A percentile compares a stretch with the other conserved stretches of the same genome.
These are phyloP conservation scores for Aphrocallistes beatrix DNA, from an alignment of 37 sponge, comb jelly and placozoan genomes.

Conservation along the genomic window DNA sequence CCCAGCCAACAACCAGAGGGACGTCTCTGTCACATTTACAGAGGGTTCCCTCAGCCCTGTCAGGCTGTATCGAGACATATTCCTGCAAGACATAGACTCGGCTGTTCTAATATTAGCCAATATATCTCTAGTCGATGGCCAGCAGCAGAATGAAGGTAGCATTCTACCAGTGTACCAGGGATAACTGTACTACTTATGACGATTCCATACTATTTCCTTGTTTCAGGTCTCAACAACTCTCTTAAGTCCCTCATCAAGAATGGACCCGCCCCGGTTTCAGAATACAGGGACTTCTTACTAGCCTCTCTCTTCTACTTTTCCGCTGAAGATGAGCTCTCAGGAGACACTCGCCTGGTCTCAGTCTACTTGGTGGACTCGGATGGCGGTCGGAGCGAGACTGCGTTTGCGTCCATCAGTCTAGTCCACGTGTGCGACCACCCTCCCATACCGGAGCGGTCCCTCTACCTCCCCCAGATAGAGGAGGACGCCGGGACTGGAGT, in stretches of 20 bases:
- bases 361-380: neutral
- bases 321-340: neutral
- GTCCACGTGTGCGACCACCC: conserved; percentile 9
- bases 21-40: neutral
- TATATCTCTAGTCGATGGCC: neutral
- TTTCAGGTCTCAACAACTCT: no score
- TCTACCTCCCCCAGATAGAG: neutral
- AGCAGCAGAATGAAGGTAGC: conserved; percentile 6
- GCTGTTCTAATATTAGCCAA: neutral
- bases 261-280: neutral
- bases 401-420: neutral
- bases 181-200: neutral
- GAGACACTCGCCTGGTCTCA: neutral
- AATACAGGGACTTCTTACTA: neutral
- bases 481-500: neutral
- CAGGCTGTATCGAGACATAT: neutral
- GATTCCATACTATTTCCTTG: neutral
- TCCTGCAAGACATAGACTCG: neutral
- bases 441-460: neutral
- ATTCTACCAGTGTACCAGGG: no score
- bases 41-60: neutral
- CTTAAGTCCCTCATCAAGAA: neutral
- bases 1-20: neutral
- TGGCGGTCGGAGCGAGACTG: neutral
- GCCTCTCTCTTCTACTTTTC: neutral